These are phyloP conservation scores for Syritta pipiens DNA, from an alignment of 2,888 invertebrate genomes.

Conservation along the genomic window DNA sequence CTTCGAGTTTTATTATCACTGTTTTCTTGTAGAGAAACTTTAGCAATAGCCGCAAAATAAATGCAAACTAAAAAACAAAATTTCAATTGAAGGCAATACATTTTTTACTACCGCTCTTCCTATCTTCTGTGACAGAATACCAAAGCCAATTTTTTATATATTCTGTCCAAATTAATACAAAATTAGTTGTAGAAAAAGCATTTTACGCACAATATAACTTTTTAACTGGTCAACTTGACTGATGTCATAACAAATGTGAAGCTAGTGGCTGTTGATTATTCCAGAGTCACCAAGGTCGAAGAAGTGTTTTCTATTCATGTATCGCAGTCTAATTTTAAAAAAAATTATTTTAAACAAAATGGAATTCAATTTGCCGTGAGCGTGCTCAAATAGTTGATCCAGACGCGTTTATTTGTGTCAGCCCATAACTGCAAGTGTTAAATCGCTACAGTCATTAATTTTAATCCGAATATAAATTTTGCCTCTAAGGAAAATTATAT, in stretches of 20 bases:
- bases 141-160: background rate
- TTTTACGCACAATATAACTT: conserved; percentile 5
- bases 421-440: too few relatives aligned
- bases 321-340: too few relatives aligned
- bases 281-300: background rate
- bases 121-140: background rate
- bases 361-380: too few relatives aligned
- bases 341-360: too few relatives aligned
- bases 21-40: background rate
- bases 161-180: conserved; percentile 14
- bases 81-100: conserved; percentile 7
- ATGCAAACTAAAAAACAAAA: conserved; percentile 7
- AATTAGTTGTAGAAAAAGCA: background rate
- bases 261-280: background rate
- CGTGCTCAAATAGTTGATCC: too few relatives aligned
- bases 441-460: too few relatives aligned
- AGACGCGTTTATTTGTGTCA: too few relatives aligned
- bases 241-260: conserved; percentile 46
- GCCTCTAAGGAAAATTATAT: too few relatives aligned
- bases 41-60: background rate
- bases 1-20: background rate
- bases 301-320: too few relatives aligned
- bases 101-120: too few relatives aligned
- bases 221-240: background rate
- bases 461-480: too few relatives aligned